Evolutionary conservation across 2,113 vertebrate species (phyloP).

Genomic region (Suricata suricatta): DNA sequence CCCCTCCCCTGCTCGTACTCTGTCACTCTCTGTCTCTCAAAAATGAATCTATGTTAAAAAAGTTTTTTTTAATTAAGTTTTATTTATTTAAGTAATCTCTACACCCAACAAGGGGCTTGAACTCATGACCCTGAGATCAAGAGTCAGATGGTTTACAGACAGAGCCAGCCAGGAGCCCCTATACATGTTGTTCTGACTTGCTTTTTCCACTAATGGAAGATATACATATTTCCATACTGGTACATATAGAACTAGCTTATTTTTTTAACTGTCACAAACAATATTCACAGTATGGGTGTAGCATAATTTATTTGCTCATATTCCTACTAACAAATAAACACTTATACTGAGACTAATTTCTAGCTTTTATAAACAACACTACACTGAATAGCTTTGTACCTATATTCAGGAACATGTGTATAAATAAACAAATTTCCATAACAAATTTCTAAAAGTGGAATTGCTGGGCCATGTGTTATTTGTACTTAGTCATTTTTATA

Average conservation of each 20-base stretch:
- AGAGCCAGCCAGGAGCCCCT: not conserved
- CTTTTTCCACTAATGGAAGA: not conserved
- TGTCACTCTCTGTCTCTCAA: too few relatives aligned
- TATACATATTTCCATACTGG: not conserved
- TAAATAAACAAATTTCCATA: not conserved
- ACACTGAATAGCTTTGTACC: not conserved
- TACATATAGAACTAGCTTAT: not conserved
- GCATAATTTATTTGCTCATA: not conserved
- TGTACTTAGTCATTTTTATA: not conserved
- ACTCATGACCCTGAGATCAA: not conserved
- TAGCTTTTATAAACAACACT: not conserved
- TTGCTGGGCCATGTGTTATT: not conserved
- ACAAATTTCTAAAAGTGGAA: not conserved
- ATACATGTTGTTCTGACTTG: not conserved
- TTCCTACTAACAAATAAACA: not conserved
- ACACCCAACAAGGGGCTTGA: not conserved
- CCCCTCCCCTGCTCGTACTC: too few relatives aligned
- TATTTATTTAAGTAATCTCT: not conserved
- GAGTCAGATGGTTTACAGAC: not conserved
- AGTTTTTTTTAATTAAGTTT: too few relatives aligned
- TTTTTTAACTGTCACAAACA: not conserved
- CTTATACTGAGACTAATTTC: constrained; percentile 2
- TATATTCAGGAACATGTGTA: not conserved
- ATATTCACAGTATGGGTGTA: not conserved
- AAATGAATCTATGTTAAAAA: too few relatives aligned